phyloP scores from a whole-genome alignment of 2,113 vertebrate genomes.

The Genyomyrus donnyi region DNA sequence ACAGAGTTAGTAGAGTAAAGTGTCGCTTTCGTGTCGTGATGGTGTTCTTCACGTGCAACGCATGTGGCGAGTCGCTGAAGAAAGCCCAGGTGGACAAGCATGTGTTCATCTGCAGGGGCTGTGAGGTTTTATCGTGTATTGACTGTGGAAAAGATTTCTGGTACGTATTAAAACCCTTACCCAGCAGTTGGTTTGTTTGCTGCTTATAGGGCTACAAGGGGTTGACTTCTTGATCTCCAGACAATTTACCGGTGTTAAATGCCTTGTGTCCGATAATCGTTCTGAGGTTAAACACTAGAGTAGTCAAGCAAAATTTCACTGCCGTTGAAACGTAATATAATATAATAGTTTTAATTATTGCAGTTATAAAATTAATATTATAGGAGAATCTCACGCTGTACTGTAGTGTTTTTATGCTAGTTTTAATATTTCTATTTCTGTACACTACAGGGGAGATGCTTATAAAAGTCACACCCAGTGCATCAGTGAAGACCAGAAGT shows the following conservation, averaged over 20 bases:
- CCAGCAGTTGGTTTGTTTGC: neutral
- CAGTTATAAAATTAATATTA: neutral
- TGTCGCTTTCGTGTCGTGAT: constrained; percentile 45
- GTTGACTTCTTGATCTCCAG: neutral
- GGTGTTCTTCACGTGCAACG: constrained; percentile 89
- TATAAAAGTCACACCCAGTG: constrained; percentile 81
- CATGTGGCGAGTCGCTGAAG: constrained; percentile 87
- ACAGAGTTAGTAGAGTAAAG: neutral
- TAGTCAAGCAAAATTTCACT: neutral
- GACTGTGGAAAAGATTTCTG: constrained; percentile 94
- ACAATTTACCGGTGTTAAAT: neutral
- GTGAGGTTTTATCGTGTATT: constrained; percentile 82
- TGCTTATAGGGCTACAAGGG: neutral
- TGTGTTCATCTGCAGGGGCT: constrained; percentile 64
- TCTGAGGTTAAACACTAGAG: neutral
- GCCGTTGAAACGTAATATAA: neutral
- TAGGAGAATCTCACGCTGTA: neutral
- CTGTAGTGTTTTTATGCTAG: neutral
- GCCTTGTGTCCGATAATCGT: neutral
- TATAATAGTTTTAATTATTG: neutral
- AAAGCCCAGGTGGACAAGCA: constrained; percentile 90
- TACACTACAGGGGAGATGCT: constrained; percentile 70
- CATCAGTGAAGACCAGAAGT: constrained; percentile 88
- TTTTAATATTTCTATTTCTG: neutral
- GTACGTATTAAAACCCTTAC: constrained; percentile 56